Percentiles rank a stretch among this genome's conserved stretches.
Conservation (phyloP, 2,797 vertebrate species). For the Poeciliopsis turneri region DNA sequence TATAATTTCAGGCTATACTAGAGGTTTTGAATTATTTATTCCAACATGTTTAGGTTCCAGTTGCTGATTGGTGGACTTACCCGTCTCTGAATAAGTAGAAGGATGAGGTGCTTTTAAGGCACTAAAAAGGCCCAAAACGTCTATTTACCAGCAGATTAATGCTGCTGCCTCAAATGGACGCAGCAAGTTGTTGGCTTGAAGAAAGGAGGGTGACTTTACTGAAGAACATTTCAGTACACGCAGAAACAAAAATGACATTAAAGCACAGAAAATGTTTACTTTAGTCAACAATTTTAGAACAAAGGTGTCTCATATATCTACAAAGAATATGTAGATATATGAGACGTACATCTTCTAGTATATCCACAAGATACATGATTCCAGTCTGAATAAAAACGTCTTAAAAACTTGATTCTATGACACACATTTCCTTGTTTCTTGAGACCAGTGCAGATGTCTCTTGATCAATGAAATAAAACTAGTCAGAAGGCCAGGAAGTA, state of each 20-base stretch:
- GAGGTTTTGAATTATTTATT: not conserved
- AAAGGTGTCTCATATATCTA: not conserved
- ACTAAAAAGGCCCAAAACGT: not conserved
- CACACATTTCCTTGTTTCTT: not conserved
- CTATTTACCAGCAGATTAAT: slow-evolving; percentile 44
- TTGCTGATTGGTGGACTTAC: too few species aligned
- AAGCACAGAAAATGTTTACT: too few species aligned
- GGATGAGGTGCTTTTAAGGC: not conserved
- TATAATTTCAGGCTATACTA: not conserved
- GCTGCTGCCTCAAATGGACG: slow-evolving; percentile 23
- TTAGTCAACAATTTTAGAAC: not conserved
- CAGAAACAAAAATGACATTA: not conserved
- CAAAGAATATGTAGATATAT: not conserved
- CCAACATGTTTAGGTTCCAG: not conserved
- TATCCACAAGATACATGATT: not conserved
- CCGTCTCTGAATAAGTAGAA: not conserved
- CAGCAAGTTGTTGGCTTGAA: not conserved
- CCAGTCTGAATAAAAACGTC: not conserved
- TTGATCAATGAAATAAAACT: not conserved
- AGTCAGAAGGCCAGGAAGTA: not conserved
- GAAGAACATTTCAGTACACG: not conserved
- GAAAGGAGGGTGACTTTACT: not conserved
- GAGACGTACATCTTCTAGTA: too few species aligned
- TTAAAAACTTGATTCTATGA: not conserved
- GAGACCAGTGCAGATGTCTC: not conserved